phyloP scores from a whole-genome alignment of 2,113 vertebrate genomes.

The Protobothrops mucrosquamatus region DNA sequence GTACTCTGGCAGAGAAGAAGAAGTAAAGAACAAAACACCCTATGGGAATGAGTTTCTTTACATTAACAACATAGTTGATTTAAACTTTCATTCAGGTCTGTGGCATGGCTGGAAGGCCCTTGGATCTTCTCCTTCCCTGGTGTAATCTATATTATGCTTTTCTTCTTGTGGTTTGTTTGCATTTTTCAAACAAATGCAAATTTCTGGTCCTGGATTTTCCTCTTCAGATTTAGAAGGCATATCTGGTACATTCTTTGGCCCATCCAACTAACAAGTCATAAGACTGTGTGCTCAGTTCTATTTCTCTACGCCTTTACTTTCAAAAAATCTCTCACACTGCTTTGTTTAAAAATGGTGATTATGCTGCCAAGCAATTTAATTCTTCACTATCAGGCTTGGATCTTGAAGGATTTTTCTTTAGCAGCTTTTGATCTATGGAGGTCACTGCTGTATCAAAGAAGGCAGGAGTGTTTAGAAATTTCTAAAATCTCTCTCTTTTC shows the following conservation, averaged over 20 bases:
- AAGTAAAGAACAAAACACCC: neutral
- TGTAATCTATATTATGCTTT: neutral
- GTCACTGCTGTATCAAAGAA: accelerated
- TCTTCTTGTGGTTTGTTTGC: neutral
- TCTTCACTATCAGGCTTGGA: neutral
- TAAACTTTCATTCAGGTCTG: neutral
- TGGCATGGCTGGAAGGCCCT: neutral
- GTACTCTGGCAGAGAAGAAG: neutral
- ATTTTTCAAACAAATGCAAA: neutral
- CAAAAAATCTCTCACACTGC: neutral
- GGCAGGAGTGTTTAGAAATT: neutral
- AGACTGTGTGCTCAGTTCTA: neutral
- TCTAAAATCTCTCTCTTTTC: neutral
- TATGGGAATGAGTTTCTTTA: neutral
- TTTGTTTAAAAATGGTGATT: neutral
- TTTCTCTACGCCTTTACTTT: neutral
- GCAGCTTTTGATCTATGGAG: constrained; percentile 4
- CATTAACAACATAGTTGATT: neutral
- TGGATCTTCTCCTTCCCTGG: neutral
- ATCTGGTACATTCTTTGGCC: neutral
- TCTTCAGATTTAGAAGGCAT: neutral
- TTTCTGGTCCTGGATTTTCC: neutral
- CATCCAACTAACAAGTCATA: neutral
- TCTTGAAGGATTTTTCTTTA: neutral
- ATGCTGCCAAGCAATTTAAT: neutral